Evolutionary conservation across 1,140 invertebrate genomes (phyloP).

Genomic region (Dryas iulia): DNA sequence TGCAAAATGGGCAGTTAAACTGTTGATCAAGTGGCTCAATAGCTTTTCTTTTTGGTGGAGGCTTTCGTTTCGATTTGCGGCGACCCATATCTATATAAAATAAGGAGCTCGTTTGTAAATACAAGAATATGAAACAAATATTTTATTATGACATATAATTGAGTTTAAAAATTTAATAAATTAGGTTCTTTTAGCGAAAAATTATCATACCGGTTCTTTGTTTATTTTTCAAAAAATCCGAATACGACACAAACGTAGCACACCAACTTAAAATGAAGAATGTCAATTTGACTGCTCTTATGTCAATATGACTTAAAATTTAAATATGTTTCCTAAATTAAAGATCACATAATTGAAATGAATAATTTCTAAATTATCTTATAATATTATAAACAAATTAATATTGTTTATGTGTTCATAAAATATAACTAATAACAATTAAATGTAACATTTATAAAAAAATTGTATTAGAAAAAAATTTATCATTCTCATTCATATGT

Average conservation of each 20-base stretch:
- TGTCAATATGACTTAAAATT: neutral
- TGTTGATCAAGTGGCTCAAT: constrained; percentile 96
- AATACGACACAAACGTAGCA: constrained; percentile 8
- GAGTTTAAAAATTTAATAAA: neutral
- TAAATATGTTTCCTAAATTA: too few species aligned
- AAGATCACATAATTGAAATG: too few species aligned
- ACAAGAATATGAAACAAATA: neutral
- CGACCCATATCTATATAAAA: constrained; percentile 87
- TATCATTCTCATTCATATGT: too few species aligned
- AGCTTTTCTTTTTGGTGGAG: constrained; percentile 95
- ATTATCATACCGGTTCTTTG: constrained; percentile 17
- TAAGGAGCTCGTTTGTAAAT: neutral
- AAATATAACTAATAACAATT: too few species aligned
- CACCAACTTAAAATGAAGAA: neutral
- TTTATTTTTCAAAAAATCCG: constrained; percentile 15
- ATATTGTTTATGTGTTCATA: too few species aligned
- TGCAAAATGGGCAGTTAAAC: constrained; percentile 99
- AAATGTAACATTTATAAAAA: too few species aligned
- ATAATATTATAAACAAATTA: too few species aligned
- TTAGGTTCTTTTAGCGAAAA: neutral
- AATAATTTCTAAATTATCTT: too few species aligned
- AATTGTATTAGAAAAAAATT: too few species aligned
- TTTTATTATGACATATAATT: neutral
- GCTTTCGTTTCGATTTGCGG: constrained; percentile 98
- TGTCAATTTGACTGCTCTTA: constrained; percentile 5